Evolutionary conservation across 2,113 vertebrate genomes (phyloP).

Genomic region (Etheostoma cragini): DNA sequence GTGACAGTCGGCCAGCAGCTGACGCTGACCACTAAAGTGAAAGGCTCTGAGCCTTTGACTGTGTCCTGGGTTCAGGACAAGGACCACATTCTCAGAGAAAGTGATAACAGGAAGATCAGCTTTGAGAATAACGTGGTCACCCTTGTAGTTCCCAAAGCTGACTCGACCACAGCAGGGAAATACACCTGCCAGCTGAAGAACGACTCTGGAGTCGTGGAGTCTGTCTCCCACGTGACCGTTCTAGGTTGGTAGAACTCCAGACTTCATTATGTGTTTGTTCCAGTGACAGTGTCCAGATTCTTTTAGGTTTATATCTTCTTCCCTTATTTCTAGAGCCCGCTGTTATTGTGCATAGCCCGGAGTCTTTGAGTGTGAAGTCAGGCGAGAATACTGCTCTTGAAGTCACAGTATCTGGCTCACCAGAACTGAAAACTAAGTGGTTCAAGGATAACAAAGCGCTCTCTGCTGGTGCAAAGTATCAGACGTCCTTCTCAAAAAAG

Average conservation of each 20-base stretch:
- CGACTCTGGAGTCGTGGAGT: conserved; percentile 90
- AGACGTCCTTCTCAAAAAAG: conserved; percentile 91
- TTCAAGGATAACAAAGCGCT: conserved; percentile 92
- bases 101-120: conserved; percentile 90
- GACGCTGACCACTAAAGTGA: conserved; percentile 88
- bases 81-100: conserved; percentile 92
- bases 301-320: conserved; percentile 19
- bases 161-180: conserved; percentile 87
- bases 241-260: conserved; percentile 88
- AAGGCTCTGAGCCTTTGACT: conserved; percentile 90
- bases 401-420: conserved; percentile 91
- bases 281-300: background rate
- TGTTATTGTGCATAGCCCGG: conserved; percentile 91
- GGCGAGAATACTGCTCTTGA: conserved; percentile 90
- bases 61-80: conserved; percentile 95
- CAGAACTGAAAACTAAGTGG: conserved; percentile 92
- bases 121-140: conserved; percentile 89
- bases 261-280: background rate
- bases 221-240: conserved; percentile 88
- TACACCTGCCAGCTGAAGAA: conserved; percentile 93
- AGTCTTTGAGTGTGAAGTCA: conserved; percentile 89
- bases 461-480: conserved; percentile 90
- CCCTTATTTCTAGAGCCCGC: conserved; percentile 91
- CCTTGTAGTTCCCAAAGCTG: conserved; percentile 85
- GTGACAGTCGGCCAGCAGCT: conserved; percentile 88